phyloP scores from a whole-genome alignment of 2,113 vertebrate genomes.

The Hemicordylus capensis region DNA sequence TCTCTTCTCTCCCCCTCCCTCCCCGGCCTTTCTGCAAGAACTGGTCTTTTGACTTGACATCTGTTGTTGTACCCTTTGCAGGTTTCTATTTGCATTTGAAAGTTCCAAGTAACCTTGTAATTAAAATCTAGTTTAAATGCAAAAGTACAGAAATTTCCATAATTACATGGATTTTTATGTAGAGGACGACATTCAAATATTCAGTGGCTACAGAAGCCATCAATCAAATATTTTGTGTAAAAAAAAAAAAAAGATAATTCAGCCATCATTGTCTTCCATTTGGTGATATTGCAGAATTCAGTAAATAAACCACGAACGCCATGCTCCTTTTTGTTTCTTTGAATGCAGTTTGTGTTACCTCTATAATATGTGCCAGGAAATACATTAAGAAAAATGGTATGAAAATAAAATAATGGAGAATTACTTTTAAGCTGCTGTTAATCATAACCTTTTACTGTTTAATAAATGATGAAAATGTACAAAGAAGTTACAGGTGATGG shows the following conservation, averaged over 20 bases:
- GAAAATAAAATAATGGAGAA: constrained; percentile 29
- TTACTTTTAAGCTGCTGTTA: constrained; percentile 67
- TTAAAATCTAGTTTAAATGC: constrained; percentile 43
- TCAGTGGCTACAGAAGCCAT: constrained; percentile 53
- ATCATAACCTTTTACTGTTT: constrained; percentile 50
- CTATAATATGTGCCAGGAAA: constrained; percentile 72
- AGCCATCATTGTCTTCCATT: constrained; percentile 82
- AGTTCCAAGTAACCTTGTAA: constrained; percentile 53
- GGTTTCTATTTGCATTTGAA: constrained; percentile 55
- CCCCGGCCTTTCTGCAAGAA: constrained; percentile 54
- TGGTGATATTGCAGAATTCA: constrained; percentile 66
- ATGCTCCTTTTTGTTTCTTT: constrained; percentile 58
- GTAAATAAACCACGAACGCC: constrained; percentile 64
- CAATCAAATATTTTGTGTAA: constrained; percentile 27
- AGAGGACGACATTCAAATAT: constrained; percentile 46
- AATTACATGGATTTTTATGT: constrained; percentile 16
- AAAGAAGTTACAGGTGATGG: not conserved
- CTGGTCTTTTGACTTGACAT: constrained; percentile 55
- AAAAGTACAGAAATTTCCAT: constrained; percentile 55
- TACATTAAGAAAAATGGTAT: constrained; percentile 32
- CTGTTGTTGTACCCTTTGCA: constrained; percentile 51
- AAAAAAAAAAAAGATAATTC: constrained; percentile 41
- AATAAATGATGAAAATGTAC: not conserved
- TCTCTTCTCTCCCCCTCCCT: not conserved
- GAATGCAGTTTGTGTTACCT: constrained; percentile 64